Base-by-base conservation (phyloP, 1,140 invertebrate species). In the Probaryconus sp. region DNA sequence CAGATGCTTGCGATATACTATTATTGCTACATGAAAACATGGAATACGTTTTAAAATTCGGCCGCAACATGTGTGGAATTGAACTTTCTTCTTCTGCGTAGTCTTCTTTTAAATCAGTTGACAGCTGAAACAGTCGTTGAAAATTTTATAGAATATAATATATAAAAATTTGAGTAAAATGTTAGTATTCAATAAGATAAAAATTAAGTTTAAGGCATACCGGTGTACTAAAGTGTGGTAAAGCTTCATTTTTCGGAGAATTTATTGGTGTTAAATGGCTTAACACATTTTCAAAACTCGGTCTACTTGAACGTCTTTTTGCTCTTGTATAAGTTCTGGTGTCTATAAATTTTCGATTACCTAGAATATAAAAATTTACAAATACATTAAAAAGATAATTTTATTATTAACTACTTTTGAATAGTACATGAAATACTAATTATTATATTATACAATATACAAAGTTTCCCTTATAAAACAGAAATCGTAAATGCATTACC, bases 251-350 rank as follows among this genome's bases (percentile, higher is more conserved):
- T 35, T 60, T 43, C 14, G 16, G 33, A 14, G 38, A 11, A 17
- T 13, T 11, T 30, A 20, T 56, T 17, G 77, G 60, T 65, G 81
- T 78, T 16, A 79, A 61, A 60, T 83, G 79, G 70, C 83, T 81
- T 33, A 80, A 77, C 42, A 83, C 79, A 64, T 80, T 79, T 42
- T 87, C 86, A 51, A 88, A 84, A 74, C 82, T 86, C 26, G 84
- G 77, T 26, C 85, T 79, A 7, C 38, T 82, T 13, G 78, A 79
- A 18, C 81, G 78, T 74, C 85, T 84, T 73, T 88, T 89, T 9
- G 85, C 82, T 56, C 88, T 73, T 16, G 86, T 88, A 56, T 87
- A 89, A 30, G 88, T 89, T 72, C 87, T 77, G n/a, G 87, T 86
- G 53, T 89, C 86, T 30, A 89, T 83, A 33, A 71, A 76, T 76